Base-by-base conservation (phyloP, 92 coral and sea anemone genomes). In the Zoanthus gigantus region DNA sequence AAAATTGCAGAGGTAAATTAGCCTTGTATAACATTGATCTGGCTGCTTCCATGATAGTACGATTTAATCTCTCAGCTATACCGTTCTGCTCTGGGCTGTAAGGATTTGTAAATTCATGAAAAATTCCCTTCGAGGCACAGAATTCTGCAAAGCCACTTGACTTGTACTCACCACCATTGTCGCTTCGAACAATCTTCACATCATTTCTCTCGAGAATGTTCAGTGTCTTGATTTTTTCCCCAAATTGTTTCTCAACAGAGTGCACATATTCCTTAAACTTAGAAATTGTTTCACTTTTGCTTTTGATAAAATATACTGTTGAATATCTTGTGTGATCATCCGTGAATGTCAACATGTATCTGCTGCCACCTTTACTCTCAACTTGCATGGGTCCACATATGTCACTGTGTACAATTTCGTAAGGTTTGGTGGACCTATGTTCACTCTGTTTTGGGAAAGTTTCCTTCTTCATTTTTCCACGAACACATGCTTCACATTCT, bases 21-120 rank as follows among this genome's bases (percentile, higher is more conserved):
- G 92, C 93, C 56, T 94, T 86, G 74, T 86, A 87, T 44, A 88
- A 74, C 92, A 92, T 89, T n/a, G 92, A 89, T 85, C 92, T 92
- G 48, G 94, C 93, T 87, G 92, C 83, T 88, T 92, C 94, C 81
- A 93, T 82, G 2, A 87, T 57, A 15, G 48, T 90, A 85, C 86
- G 96, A 78, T 90, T 93, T 90, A 88, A 79, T 58, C 85, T 67
- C 71, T 88, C 89, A 9, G 92, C 81, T 50, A 90, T 92, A 45
- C 95, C 93, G 74, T 91, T 88, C 78, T 93, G 93, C 80, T 93
- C 90, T 54, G 91, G 95, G 76, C 92, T 52, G 84, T 89, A 89
- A 7, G 94, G 93, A 81, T 89, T 91, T 23, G 23, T 23, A 23
- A 23, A 23, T 23, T 23, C 23, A 23, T 23, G 23, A 23, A 23